Evolutionary conservation across 2,888 invertebrate genomes (phyloP), one percentile per base, ranked within the genome.

Genomic region (Yponomeuta plumbellus): DNA sequence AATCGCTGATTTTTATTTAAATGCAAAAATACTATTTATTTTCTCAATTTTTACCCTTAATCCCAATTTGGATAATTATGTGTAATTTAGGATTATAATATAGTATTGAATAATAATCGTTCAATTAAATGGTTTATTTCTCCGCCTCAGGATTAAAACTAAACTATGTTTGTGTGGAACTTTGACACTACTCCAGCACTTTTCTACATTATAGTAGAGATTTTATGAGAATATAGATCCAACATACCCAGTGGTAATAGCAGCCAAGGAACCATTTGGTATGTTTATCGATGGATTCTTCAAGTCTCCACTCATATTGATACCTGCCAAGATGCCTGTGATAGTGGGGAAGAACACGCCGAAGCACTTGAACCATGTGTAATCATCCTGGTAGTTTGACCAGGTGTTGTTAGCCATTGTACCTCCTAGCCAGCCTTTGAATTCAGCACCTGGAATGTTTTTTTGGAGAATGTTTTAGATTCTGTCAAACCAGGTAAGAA

Each of bases 281-380:
- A 99, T 99, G 83, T 98, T 97, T 59, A 94, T 94, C 6, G 97
- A 96, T 1, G 99, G 99, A 73, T 98, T 96, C 73, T 95, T 94
- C 67, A 99, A 92, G 85, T 99, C 99, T 17, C 98, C 98, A 80
- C 98, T 98, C 99, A 99, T 99, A 81, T 99, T 99, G 74, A 99
- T 98, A 44, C 99, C 99, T 8, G 99, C 97, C 72, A 99, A 91
- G 70, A 99, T 97, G 20, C 99, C 99, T 63, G 99, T 98, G 34
- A 99, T 97, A 0, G 99, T 98, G 17, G 99, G 98, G 83, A 99
- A 99, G 86, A 99, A 99, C 2, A 99, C 97, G 40, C 99, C 99
- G 86, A 99, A 98, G 58, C 98, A 97, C 65, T 96, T 96, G 86
- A 99, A 99, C 96, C 98, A 99, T 69, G 95, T 96, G 76, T 98